Conservation (phyloP, 2,797 vertebrate species). For the Squalus acanthias region DNA sequence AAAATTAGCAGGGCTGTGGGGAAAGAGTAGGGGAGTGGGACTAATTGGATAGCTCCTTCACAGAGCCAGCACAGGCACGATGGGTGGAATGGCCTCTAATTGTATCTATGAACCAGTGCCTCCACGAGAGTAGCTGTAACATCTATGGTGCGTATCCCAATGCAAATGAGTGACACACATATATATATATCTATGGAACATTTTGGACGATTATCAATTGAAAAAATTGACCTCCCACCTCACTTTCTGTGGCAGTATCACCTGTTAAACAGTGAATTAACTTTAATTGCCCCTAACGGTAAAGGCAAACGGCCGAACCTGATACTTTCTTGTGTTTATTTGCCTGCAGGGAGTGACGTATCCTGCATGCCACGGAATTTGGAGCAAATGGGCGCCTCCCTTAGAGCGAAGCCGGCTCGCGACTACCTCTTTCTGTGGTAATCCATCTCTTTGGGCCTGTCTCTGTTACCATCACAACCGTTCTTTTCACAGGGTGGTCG, state of each 20-base stretch:
- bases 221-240: background rate
- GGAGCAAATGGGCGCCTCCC: conserved; percentile 87
- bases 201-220: background rate
- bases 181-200: background rate
- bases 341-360: conserved; percentile 75
- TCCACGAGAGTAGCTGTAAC: background rate
- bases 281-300: background rate
- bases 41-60: background rate
- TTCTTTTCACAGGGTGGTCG: background rate
- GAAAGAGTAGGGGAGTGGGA: too few species aligned
- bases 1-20: background rate
- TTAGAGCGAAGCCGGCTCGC: conserved; percentile 81
- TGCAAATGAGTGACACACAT: background rate
- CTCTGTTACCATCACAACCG: background rate
- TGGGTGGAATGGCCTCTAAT: background rate
- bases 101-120: background rate
- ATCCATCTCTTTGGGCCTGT: conserved; percentile 40
- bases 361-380: conserved; percentile 84
- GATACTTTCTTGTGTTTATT: conserved; percentile 33
- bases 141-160: too few species aligned
- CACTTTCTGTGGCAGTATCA: background rate
- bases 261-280: background rate
- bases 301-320: background rate
- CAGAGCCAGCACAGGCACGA: too few species aligned
- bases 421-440: conserved; percentile 84